Evolutionary conservation across 2,888 invertebrate species (phyloP).

Genomic region (Heliconius erato): DNA sequence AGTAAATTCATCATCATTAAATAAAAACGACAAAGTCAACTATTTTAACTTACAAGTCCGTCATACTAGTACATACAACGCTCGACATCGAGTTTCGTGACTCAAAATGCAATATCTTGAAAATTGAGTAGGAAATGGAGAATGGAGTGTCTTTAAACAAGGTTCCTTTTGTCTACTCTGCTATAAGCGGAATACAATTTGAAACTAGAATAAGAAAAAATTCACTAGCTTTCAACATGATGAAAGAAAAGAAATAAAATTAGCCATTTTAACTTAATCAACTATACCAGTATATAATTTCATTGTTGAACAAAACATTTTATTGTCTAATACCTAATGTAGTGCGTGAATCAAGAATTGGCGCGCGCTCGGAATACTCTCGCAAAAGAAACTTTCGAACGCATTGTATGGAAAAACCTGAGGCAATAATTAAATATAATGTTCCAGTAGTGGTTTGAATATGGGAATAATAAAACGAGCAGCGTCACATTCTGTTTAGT

Average conservation of each 20-base stretch:
- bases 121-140: neutral
- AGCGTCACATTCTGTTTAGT: too few relatives aligned
- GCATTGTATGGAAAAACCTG: constrained; percentile 49
- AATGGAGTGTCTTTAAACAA: too few relatives aligned
- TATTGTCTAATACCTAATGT: constrained; percentile 30
- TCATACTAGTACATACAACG: too few relatives aligned
- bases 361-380: constrained; percentile 47
- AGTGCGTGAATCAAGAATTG: constrained; percentile 43
- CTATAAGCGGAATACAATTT: too few relatives aligned
- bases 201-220: neutral
- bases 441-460: too few relatives aligned
- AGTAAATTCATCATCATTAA: neutral
- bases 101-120: neutral
- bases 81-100: neutral
- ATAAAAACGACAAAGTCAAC: neutral
- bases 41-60: neutral
- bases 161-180: too few relatives aligned
- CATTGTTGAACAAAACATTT: constrained; percentile 39
- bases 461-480: too few relatives aligned
- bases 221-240: neutral
- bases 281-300: constrained; percentile 14
- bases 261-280: neutral
- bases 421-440: constrained; percentile 31
- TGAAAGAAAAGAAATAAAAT: neutral
- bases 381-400: constrained; percentile 43